A percentile compares a stretch with the other conserved stretches of the same genome.
These are phyloP conservation scores for Grammomys dolichurus DNA, from an alignment of 2,113 vertebrate species.

Conservation along the genomic window DNA sequence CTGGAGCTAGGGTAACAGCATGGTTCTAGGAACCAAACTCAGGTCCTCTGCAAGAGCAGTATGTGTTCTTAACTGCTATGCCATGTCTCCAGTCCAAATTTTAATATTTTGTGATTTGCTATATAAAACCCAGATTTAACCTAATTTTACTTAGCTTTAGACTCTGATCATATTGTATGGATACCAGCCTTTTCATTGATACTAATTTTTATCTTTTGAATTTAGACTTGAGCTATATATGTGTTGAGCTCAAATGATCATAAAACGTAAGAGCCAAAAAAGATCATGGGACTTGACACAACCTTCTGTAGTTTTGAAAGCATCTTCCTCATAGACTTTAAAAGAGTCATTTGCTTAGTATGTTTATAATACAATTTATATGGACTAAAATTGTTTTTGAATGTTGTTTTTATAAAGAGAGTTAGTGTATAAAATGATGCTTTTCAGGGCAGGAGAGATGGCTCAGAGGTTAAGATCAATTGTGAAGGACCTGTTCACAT, in stretches of 20 bases:
- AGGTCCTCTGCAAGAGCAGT: not conserved
- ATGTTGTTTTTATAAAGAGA: not conserved
- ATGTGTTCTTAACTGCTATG: not conserved
- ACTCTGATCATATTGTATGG: not conserved
- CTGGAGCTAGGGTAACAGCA: not conserved
- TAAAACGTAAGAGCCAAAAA: conserved; percentile 32
- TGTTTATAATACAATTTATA: not conserved
- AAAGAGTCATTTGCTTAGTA: not conserved
- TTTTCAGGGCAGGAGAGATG: not conserved
- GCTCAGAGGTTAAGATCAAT: not conserved
- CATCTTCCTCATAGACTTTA: not conserved
- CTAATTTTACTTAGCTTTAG: not conserved
- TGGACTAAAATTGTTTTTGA: not conserved
- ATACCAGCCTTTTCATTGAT: not conserved
- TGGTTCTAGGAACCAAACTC: not conserved
- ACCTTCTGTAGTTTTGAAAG: conserved; percentile 5
- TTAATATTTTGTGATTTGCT: conserved; percentile 54
- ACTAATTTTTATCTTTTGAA: not conserved
- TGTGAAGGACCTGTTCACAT: not conserved
- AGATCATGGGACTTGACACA: not conserved
- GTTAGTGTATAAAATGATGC: not conserved
- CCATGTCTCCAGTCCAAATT: not conserved
- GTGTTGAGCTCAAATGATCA: not conserved
- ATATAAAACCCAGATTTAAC: not conserved
- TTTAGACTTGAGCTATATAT: conserved; percentile 24